Conservation (phyloP, 2,888 invertebrate genomes). For the Choristoneura rosaceana region DNA sequence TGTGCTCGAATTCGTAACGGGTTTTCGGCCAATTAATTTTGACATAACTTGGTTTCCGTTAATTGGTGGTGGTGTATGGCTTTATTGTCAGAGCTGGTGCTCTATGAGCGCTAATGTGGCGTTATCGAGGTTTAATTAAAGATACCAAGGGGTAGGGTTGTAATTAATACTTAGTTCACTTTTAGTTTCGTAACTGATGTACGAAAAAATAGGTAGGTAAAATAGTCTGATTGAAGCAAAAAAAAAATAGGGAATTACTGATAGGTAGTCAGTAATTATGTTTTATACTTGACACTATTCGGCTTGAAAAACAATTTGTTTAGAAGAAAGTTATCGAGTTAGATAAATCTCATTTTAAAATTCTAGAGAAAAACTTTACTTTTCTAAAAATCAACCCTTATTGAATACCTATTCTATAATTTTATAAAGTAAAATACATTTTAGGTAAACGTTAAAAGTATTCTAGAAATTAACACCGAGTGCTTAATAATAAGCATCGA, state of each 20-base stretch:
- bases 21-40: slow-evolving; percentile 84
- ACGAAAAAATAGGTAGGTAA: neutral
- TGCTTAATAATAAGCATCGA: too few relatives aligned
- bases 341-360: too few relatives aligned
- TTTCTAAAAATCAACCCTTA: too few relatives aligned
- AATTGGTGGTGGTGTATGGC: slow-evolving; percentile 58
- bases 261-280: too few relatives aligned
- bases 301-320: too few relatives aligned
- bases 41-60: slow-evolving; percentile 76
- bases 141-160: slow-evolving; percentile 2
- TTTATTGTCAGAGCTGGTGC: slow-evolving; percentile 72
- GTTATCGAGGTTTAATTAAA: slow-evolving; percentile 44
- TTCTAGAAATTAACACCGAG: too few relatives aligned
- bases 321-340: too few relatives aligned
- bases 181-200: neutral
- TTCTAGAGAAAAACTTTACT: too few relatives aligned
- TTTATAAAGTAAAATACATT: neutral
- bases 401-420: too few relatives aligned
- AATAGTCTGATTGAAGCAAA: too few relatives aligned
- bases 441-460: neutral
- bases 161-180: neutral
- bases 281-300: neutral
- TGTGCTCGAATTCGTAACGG: slow-evolving; percentile 74
- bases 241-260: too few relatives aligned
- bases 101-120: slow-evolving; percentile 51